Evolutionary conservation across 2,888 invertebrate genomes (phyloP), one percentile per base, ranked within the genome.

Genomic region (Dryadula phaetusa): DNA sequence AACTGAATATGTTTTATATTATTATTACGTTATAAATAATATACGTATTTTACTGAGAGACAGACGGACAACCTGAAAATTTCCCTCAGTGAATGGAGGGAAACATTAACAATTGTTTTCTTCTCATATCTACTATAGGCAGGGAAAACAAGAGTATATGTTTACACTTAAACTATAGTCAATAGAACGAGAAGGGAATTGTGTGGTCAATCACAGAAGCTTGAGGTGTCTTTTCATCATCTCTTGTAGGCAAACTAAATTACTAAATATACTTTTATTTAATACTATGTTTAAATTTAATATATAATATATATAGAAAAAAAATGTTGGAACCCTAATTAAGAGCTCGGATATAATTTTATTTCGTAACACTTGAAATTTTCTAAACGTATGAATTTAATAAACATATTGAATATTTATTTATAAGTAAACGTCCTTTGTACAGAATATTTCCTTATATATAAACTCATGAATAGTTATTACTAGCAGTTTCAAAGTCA

Each of bases 371-470:
- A n/a, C n/a, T 49, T 49, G 8, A 28, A 49, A 49, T 28, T 28
- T 28, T 6, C 2, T 8, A 22, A n/a, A 52, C 22, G 14, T 12
- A 22, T n/a, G n/a, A n/a, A n/a, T 8, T 52, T 10, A 28, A 52
- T 52, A 16, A 28, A 52, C 28, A 10, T 52, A 32, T 44, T 14
- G 16, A 42, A 25, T 28, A 28, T 60, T 54, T 8, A 49, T 49
- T 20, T 10, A 7, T 40, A 52, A 58, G 22, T 18, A 28, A 49
- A 40, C 49, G 16, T 49, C 18, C 40, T 46, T 58, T 64, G 49
- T 64, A 64, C 64, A 58, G 42, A 65, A 65, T 42, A 60, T 5
- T 28, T 65, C 40, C 16, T 37, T 40, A 44, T 44, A 60, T 28
- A 44, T 32, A 60, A 56, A 40, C 1, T 56, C 56, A 16, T 22